Evolutionary conservation across 2,888 invertebrate species (phyloP).

Genomic region (Baccha elongata): DNA sequence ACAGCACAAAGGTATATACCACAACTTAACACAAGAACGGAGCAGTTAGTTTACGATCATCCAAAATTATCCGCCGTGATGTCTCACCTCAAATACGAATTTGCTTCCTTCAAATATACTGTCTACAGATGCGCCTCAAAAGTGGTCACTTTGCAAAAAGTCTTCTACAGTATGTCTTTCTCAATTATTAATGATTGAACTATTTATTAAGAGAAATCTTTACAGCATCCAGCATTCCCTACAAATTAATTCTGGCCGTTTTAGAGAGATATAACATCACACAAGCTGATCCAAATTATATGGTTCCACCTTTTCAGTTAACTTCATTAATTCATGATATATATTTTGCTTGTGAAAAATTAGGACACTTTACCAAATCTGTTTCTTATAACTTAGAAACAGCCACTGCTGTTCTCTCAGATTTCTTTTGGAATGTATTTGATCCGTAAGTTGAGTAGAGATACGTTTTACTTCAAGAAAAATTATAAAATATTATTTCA

Average conservation of each 20-base stretch:
- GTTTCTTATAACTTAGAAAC: conserved; percentile 77
- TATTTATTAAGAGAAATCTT: background rate
- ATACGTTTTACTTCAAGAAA: background rate
- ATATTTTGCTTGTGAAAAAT: conserved; percentile 80
- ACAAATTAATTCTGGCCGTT: conserved; percentile 79
- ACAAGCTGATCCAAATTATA: conserved; percentile 77
- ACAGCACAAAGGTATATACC: conserved; percentile 1
- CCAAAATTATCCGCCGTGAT: conserved; percentile 76
- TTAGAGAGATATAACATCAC: conserved; percentile 79
- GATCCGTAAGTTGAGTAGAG: conserved; percentile 79
- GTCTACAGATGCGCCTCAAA: conserved; percentile 81
- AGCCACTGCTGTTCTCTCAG: conserved; percentile 78
- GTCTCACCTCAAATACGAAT: conserved; percentile 78
- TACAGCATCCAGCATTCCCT: conserved; percentile 80
- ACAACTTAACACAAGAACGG: conserved; percentile 9
- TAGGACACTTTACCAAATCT: conserved; percentile 79
- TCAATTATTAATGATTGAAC: background rate
- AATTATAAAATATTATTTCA: no score
- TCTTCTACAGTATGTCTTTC: conserved; percentile 78
- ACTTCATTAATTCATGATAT: conserved; percentile 81
- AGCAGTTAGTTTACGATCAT: conserved; percentile 63
- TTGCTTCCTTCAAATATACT: conserved; percentile 79
- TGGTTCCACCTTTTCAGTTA: conserved; percentile 80
- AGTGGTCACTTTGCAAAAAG: conserved; percentile 79
- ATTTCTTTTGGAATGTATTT: conserved; percentile 82